Base-by-base conservation (phyloP, 2,888 invertebrate species). In the Apodemia duryi region DNA sequence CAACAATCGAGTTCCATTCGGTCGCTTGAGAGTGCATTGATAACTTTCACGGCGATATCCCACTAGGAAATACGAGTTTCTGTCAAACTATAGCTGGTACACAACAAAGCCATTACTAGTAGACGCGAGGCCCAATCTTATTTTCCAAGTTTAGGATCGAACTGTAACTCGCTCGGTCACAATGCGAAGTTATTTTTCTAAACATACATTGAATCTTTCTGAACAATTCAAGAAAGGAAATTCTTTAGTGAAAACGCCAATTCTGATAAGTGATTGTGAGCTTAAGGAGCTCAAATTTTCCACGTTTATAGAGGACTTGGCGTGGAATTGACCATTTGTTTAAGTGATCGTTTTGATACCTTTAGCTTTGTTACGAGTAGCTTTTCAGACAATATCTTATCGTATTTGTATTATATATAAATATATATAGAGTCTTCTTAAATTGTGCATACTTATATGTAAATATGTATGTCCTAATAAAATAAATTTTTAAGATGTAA, bases 81-180 rank as follows among this genome's bases (percentile, higher is more conserved):
- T 77, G 82, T 81, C 81, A 81, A 81, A 84, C 73, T 71, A 72
- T 71, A 69, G 66, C 69, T 68, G 74, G 81, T 81, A 86, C 86
- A 88, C 84, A 86, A 86, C 82, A 86, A 86, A 85, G 83, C 87
- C 85, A 86, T 87, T 87, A 87, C 80, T 75, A 77, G 75, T 75
- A 76, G 79, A 78, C 75, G 76, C 76, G 74, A 76, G 78, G 76
- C 78, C 79, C 77, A 82, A 84, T 84, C 81, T 83, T 85, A 84
- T 85, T 76, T 74, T 63, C 70, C 67, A 72, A 74, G 71, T 61
- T 67, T 6, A 46, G 64, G 64, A 64, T 64, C 11, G 51, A 60
- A 49, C 60, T 61, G 46, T 61, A 62, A 62, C 49, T 64, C 32
- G 13, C 57, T 51, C 61, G 64, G 64, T 61, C 38, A 64, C 61